A percentile compares a stretch with the other conserved stretches of the same genome.
Conservation (phyloP, 2,888 invertebrate species). For the Lobophora halterata region DNA sequence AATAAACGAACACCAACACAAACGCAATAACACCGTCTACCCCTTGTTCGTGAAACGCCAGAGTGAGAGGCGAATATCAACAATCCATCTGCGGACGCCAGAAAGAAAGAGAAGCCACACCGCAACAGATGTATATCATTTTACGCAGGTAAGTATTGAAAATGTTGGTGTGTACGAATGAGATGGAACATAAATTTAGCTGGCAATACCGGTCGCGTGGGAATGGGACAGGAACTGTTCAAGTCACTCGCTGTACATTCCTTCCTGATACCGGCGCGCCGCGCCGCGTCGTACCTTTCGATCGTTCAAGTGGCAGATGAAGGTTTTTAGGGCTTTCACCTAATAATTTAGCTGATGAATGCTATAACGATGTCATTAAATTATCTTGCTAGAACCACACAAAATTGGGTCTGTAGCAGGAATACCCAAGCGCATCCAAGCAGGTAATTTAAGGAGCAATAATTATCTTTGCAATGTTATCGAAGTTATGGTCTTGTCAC, state of each 20-base stretch:
- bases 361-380: constrained; percentile 16
- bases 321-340: constrained; percentile 75
- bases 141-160: constrained; percentile 80
- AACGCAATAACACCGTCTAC: constrained; percentile 73
- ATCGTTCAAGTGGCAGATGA: constrained; percentile 81
- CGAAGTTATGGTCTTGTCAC: no score
- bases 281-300: constrained; percentile 78
- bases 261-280: constrained; percentile 78
- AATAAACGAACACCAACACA: constrained; percentile 80
- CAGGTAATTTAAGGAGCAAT: no score
- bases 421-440: no score
- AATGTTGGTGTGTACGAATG: constrained; percentile 74
- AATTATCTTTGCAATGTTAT: no score
- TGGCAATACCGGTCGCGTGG: constrained; percentile 68
- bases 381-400: constrained; percentile 14
- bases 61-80: constrained; percentile 75
- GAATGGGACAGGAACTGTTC: constrained; percentile 74
- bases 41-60: constrained; percentile 73
- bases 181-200: constrained; percentile 71
- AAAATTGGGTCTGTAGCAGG: no score
- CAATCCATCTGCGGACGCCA: constrained; percentile 59
- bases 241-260: constrained; percentile 80
- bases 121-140: constrained; percentile 80
- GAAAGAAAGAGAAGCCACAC: constrained; percentile 61
- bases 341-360: constrained; percentile 39